phyloP scores from a whole-genome alignment of 2,797 vertebrate species.

The Halcyon badia region DNA sequence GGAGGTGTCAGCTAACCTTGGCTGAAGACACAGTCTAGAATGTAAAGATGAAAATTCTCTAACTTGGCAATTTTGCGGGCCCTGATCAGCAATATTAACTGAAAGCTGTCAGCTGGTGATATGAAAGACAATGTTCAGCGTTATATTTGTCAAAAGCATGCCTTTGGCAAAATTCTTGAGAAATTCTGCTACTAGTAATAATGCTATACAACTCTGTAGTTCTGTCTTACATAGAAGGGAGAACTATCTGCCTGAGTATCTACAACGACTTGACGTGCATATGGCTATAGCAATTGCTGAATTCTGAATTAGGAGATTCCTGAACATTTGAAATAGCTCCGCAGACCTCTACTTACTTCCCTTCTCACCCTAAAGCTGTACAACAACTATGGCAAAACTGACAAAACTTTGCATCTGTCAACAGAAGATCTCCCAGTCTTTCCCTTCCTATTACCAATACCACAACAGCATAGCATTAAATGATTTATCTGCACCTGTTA shows the following conservation, averaged over 20 bases:
- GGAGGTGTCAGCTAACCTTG: neutral
- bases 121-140: neutral
- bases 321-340: neutral
- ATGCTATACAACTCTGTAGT: neutral
- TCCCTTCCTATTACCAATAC: neutral
- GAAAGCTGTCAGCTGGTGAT: neutral
- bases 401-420: neutral
- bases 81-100: neutral
- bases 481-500: neutral
- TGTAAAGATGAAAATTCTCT: neutral
- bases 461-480: neutral
- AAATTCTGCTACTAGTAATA: neutral
- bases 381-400: neutral
- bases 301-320: neutral
- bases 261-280: neutral
- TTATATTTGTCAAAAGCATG: neutral
- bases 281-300: neutral
- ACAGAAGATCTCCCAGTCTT: neutral
- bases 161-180: neutral
- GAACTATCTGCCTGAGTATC: neutral
- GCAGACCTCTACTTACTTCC: neutral
- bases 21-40: neutral
- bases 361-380: neutral
- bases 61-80: neutral
- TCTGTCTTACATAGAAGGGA: neutral